phyloP scores from a whole-genome alignment of 2,888 invertebrate genomes.

The Zaprionus obscuricornis region DNA sequence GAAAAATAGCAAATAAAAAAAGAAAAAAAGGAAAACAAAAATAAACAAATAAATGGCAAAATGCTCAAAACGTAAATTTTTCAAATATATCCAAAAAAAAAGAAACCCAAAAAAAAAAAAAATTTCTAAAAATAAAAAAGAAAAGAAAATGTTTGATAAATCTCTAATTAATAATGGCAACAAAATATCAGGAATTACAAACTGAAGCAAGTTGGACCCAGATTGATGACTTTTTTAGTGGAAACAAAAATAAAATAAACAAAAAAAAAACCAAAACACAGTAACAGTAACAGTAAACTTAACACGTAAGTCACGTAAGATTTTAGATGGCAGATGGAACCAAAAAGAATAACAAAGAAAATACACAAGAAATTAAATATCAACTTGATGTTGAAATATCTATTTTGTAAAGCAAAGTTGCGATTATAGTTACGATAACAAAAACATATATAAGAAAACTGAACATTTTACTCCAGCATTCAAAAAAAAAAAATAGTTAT shows the following conservation, averaged over 20 bases:
- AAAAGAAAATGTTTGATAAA: slow-evolving; percentile 33
- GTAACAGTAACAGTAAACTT: slow-evolving; percentile 59
- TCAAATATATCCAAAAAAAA: slow-evolving; percentile 23
- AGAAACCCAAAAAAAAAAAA: slow-evolving; percentile 11
- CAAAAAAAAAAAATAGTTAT: slow-evolving; percentile 53
- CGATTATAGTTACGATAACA: slow-evolving; percentile 37
- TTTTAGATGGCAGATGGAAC: slow-evolving; percentile 62
- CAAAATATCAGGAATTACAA: slow-evolving; percentile 69
- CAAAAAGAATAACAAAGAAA: slow-evolving; percentile 35
- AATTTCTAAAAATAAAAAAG: slow-evolving; percentile 47
- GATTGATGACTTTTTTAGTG: slow-evolving; percentile 61
- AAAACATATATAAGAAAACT: slow-evolving; percentile 38
- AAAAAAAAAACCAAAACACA: slow-evolving; percentile 33
- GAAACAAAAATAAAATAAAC: slow-evolving; percentile 4
- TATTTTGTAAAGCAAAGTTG: slow-evolving; percentile 71
- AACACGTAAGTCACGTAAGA: slow-evolving; percentile 56
- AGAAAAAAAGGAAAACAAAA: slow-evolving; percentile 34
- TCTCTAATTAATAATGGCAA: slow-evolving; percentile 57
- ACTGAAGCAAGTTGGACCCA: slow-evolving; percentile 77
- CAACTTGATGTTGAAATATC: slow-evolving; percentile 55
- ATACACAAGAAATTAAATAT: slow-evolving; percentile 40
- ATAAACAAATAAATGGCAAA: slow-evolving; percentile 19
- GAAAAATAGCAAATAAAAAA: slow-evolving; percentile 37
- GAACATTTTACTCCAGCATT: slow-evolving; percentile 67
- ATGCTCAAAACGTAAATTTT: slow-evolving; percentile 32